Evolutionary conservation across 2,113 vertebrate genomes (phyloP), one percentile per base, ranked within the genome.

Genomic region (Heptranchias perlo): DNA sequence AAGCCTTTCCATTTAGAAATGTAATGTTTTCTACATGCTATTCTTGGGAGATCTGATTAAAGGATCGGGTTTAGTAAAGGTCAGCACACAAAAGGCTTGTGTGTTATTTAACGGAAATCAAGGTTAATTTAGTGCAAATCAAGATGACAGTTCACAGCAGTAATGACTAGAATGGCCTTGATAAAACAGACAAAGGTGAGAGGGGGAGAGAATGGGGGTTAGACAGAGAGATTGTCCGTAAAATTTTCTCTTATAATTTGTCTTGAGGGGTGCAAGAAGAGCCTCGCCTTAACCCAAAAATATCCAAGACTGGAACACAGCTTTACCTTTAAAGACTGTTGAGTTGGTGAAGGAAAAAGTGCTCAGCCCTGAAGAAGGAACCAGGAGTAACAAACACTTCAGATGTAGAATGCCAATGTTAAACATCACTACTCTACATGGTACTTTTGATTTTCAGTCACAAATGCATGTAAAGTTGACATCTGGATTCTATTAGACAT

Each of bases 361-460:
- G 16, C 39, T 39, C 13, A 44, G 0, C n/a, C 76, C 13, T 82
- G 4, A 82, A 44, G 18, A 21, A 16, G 31, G 31, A 93, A 39
- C 49, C 49, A 89, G 52, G 52, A 54, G 49, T 89, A 31, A 52
- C 28, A 54, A 28, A 54, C 52, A 25, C 28, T 87, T 73, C 28
- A 73, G 69, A 73, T 73, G 28, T 11, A 54, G 3, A 54, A 89
- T 58, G 49, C 52, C 28, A 54, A 89, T 89, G 52, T 89, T 89
- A 89, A 89, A 31, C 49, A 58, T 47, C 18, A 52, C 44, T 2
- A 52, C 25, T 87, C 86, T 35, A 14, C 4, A 18, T n/a, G 0
- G 14, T n/a, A 92, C 52, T 91, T 92, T 61, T n/a, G 89, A 61
- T 62, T 64, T 93, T 93, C 89, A 7, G n/a, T 93, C 35, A 93